Percentiles rank a stretch among this genome's conserved stretches.
Conservation (phyloP, 2,113 vertebrate genomes). For the Hydropotes inermis region DNA sequence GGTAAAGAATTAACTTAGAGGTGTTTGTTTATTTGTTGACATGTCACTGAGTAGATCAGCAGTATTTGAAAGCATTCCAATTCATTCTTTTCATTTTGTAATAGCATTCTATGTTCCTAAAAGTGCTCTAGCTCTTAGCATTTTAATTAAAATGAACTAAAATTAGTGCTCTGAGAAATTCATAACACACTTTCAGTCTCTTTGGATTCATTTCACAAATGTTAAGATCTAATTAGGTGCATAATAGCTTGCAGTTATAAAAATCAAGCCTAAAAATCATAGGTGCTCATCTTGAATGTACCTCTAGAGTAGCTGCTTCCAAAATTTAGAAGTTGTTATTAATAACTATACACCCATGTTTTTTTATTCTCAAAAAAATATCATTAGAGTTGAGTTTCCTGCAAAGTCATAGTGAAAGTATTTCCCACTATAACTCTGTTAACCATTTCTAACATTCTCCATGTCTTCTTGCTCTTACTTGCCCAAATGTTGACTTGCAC, state of each 20-base stretch:
- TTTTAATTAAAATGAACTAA: conserved; percentile 35
- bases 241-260: background rate
- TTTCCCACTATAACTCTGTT: background rate
- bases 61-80: background rate
- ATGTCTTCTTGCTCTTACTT: background rate
- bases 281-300: background rate
- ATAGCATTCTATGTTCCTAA: background rate
- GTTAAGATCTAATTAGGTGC: background rate
- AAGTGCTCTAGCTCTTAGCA: background rate
- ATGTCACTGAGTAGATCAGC: background rate
- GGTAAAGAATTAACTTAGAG: background rate
- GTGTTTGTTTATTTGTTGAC: background rate
- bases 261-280: background rate
- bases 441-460: background rate
- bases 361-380: background rate
- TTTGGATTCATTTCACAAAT: background rate
- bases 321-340: background rate
- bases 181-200: background rate
- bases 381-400: background rate
- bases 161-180: conserved; percentile 24
- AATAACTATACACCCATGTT: background rate
- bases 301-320: background rate
- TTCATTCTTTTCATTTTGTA: background rate
- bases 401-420: background rate
- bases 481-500: background rate